A percentile compares a stretch with the other conserved stretches of the same genome.
phyloP scores from a whole-genome alignment of 2,888 invertebrate genomes.

The Coelinius sp. region DNA sequence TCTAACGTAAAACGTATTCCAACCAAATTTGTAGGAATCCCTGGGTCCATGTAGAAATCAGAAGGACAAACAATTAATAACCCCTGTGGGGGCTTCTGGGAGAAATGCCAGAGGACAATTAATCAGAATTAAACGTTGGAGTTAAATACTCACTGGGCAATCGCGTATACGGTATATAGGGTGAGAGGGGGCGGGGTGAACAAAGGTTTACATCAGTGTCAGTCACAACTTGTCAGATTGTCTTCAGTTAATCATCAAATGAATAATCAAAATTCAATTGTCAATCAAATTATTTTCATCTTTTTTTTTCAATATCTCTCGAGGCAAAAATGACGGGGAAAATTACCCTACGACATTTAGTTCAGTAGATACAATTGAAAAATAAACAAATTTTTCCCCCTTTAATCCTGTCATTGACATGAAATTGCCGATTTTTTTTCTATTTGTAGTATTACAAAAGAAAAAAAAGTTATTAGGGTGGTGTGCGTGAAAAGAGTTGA shows the following conservation, averaged over 20 bases:
- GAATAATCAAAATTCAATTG: slow-evolving; percentile 55
- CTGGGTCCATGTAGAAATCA: slow-evolving; percentile 61
- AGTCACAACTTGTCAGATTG: slow-evolving; percentile 71
- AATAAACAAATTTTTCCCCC: slow-evolving; percentile 35
- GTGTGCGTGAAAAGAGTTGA: slow-evolving; percentile 39
- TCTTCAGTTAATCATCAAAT: slow-evolving; percentile 59
- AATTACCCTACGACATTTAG: neutral
- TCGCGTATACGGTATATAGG: neutral
- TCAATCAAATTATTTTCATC: neutral
- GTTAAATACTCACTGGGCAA: slow-evolving; percentile 59
- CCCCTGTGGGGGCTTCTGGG: slow-evolving; percentile 43
- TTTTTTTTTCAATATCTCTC: neutral
- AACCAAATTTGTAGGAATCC: slow-evolving; percentile 33
- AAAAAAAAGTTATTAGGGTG: slow-evolving; percentile 23
- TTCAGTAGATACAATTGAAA: neutral
- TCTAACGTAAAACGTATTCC: slow-evolving; percentile 20
- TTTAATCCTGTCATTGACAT: slow-evolving; percentile 19
- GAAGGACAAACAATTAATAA: slow-evolving; percentile 70
- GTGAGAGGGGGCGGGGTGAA: slow-evolving; percentile 26
- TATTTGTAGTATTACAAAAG: neutral
- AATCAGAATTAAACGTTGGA: slow-evolving; percentile 67
- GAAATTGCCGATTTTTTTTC: slow-evolving; percentile 10
- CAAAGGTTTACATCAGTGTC: slow-evolving; percentile 64
- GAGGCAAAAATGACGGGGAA: neutral
- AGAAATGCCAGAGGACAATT: slow-evolving; percentile 58